Evolutionary conservation across 2,797 vertebrate species (phyloP).

Genomic region (Paedocypris micromegethes): DNA sequence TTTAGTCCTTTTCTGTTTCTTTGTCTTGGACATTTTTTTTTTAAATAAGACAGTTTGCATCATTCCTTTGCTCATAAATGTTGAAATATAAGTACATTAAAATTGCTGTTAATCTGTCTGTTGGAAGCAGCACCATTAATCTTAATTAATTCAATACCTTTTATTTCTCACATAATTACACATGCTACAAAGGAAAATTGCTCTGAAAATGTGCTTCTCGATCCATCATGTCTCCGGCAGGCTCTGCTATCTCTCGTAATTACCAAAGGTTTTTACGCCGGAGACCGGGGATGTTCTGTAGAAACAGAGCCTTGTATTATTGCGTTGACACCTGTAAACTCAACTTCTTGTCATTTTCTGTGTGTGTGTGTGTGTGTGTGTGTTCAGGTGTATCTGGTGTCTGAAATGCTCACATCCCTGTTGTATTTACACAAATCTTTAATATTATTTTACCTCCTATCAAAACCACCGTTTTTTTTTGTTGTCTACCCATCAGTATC

Average conservation of each 20-base stretch:
- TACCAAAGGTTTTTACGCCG: constrained; percentile 60
- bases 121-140: constrained; percentile 70
- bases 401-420: too few species aligned
- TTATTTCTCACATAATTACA: constrained; percentile 74
- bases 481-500: too few species aligned
- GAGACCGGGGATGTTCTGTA: constrained; percentile 44
- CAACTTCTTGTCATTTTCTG: constrained; percentile 19
- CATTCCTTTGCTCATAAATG: constrained; percentile 50
- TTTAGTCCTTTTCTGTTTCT: background rate
- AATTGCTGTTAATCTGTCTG: constrained; percentile 68
- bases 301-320: constrained; percentile 45
- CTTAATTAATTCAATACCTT: constrained; percentile 71
- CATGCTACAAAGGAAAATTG: constrained; percentile 72
- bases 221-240: constrained; percentile 64
- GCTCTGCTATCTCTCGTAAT: constrained; percentile 62
- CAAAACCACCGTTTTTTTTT: too few species aligned
- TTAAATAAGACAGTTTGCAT: constrained; percentile 25
- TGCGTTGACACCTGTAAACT: constrained; percentile 36
- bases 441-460: too few species aligned
- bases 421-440: too few species aligned
- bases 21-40: constrained; percentile 25
- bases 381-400: too few species aligned
- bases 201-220: constrained; percentile 65
- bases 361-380: background rate
- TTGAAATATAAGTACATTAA: constrained; percentile 65